Conservation (phyloP, 2,113 vertebrate genomes). For the Aviceda subcristata region DNA sequence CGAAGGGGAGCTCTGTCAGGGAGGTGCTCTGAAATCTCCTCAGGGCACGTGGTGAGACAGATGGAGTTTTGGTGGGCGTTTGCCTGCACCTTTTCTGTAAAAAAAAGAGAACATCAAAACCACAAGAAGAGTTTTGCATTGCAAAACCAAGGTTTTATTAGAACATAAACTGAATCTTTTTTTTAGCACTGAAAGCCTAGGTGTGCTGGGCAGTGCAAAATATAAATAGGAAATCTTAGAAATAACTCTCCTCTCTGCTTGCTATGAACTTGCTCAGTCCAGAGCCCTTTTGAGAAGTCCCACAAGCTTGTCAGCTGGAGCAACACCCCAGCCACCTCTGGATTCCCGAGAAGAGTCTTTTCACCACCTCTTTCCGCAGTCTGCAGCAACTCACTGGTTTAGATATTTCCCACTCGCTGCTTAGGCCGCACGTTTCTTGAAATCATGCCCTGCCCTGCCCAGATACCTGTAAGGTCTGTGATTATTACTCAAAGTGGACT, state of each 20-base stretch:
- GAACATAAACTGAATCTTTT: background rate
- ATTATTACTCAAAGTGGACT: background rate
- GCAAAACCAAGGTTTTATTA: background rate
- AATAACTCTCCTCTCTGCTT: background rate
- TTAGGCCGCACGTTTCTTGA: background rate
- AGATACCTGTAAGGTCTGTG: background rate
- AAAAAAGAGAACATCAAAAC: background rate
- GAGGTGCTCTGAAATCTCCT: background rate
- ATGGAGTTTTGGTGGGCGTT: background rate
- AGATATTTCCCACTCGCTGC: background rate
- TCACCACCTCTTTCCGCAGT: background rate
- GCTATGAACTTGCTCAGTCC: background rate
- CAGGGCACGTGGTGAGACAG: accelerated
- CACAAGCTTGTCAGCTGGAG: background rate
- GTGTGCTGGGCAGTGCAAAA: background rate
- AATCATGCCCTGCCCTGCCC: background rate
- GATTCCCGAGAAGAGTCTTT: background rate
- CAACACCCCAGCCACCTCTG: background rate
- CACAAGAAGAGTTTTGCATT: background rate
- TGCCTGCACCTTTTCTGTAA: background rate
- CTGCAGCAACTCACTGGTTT: background rate
- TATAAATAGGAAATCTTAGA: background rate
- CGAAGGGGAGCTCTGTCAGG: accelerated
- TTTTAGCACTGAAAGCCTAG: background rate
- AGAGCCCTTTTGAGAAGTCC: background rate